Evolutionary conservation across 2,888 invertebrate genomes (phyloP), one percentile per base, ranked within the genome.

Genomic region (Epirrhoe alternata): DNA sequence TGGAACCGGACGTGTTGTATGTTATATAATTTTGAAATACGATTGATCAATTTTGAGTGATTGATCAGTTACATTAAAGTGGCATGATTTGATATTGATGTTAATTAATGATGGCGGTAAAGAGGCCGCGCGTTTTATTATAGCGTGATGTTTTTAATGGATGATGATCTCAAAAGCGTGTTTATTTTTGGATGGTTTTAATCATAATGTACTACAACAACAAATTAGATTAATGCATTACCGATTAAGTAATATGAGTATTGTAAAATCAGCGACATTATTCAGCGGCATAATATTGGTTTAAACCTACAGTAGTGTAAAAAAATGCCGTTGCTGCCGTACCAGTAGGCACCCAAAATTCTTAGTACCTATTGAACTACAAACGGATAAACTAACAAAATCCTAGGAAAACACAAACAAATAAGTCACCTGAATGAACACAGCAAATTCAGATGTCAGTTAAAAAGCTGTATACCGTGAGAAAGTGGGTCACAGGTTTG

Each of bases 31-130:
- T 63, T n/a, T 24, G 51, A 47, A 57, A 66, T 51, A 51, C 56
- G 52, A 71, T 68, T 62, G 61, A 72, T 71, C 70, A 71, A 67
- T 62, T 60, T 59, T 61, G 60, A 72, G 66, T 70, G 72, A 74
- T 74, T 68, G 72, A 72, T 74, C 66, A 62, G 68, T 65, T 61
- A 62, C 65, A 62, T 64, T 66, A 64, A 47, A 54, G 5, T 61
- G 61, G 64, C 70, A 64, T 70, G 64, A 66, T 68, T 63, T 65
- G 64, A 61, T 70, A 31, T 54, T 65, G 61, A 72, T 47, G 56
- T 30, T 67, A 67, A 69, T 71, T 69, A 63, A 69, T 72, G 51
- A 31, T 54, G 49, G 45, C 30, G 0, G 14, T 33, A 33, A 45
- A 30, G 45, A 53, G 33, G 45, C 45, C 24, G 6, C 17, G 35